Evolutionary conservation across 2,113 vertebrate species (phyloP), one percentile per base, ranked within the genome.

Genomic region (Falcunculus frontatus): DNA sequence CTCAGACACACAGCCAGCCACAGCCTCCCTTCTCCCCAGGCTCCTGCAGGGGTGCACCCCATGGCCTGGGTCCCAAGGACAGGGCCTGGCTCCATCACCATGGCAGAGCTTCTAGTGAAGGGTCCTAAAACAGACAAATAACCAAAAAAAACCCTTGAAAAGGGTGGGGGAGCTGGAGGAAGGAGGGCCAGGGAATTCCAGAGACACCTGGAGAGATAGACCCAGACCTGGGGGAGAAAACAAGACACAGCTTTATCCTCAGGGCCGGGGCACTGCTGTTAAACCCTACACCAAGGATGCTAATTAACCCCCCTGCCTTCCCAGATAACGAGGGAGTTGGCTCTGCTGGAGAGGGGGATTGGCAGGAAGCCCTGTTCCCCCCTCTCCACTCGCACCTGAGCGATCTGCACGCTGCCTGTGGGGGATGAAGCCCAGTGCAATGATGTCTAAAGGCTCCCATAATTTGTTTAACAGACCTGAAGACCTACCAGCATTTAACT

Each of bases 381-480:
- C 23, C 76, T 41, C 56, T 46, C 37, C 2, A 0, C 81, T 75
- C 4, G 0, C 63, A 77, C 83, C 95, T 67, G 76, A 72, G 84
- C 0, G 0, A 53, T 70, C 44, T 44, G 42, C 2, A 1, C 4
- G 50, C 78, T 9, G 78, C 8, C 78, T 75, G 25, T 2, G 56
- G 64, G 78, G 62, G 29, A 60, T 47, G 60, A 33, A 84, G 65
- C 80, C 64, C 53, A 11, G 53, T n/a, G 26, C 41, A 49, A 2
- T 1, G 27, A 35, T 25, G 55, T 53, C 63, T 74, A 72, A 85
- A 52, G 47, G 50, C 60, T 94, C 44, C 60, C 25, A 11, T 84
- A 41, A 90, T 91, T 84, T 77, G 57, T 85, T 88, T 77, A 88
- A 68, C 91, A 92, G 89, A 72, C 68, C 72, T 13, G 33, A 79